Evolutionary conservation across 2,888 invertebrate species (phyloP).

Genomic region (Trimorus sp.): DNA sequence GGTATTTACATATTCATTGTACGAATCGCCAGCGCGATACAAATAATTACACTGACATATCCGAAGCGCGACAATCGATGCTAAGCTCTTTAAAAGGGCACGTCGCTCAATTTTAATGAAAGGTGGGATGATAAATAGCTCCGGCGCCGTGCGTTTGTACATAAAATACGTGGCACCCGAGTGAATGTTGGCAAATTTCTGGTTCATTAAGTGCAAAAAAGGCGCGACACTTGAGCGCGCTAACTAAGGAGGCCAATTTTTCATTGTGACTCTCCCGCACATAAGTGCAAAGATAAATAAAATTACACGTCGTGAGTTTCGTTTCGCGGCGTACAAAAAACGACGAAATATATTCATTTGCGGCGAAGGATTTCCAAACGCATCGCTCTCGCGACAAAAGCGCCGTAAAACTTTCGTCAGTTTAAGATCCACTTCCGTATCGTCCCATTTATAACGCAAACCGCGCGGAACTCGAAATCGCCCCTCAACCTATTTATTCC

Average conservation of each 20-base stretch:
- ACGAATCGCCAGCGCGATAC: conserved; percentile 42
- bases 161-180: conserved; percentile 35
- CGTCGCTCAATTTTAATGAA: conserved; percentile 43
- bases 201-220: conserved; percentile 58
- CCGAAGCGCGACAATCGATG: conserved; percentile 42
- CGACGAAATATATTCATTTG: conserved; percentile 14
- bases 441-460: background rate
- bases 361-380: conserved; percentile 4
- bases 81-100: conserved; percentile 35
- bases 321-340: conserved; percentile 11
- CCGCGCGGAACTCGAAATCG: too few relatives aligned
- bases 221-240: conserved; percentile 30
- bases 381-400: too few relatives aligned
- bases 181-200: conserved; percentile 57
- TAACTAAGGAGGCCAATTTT: conserved; percentile 44
- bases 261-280: conserved; percentile 33
- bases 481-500: too few relatives aligned
- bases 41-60: conserved; percentile 49
- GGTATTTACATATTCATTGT: conserved; percentile 48
- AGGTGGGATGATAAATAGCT: conserved; percentile 45
- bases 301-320: conserved; percentile 33
- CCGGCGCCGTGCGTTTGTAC: conserved; percentile 26
- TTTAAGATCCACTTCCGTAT: background rate
- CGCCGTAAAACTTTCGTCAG: too few relatives aligned
- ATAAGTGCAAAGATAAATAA: conserved; percentile 29